Percentiles rank a stretch among this genome's conserved stretches.
Conservation (phyloP, 2,113 vertebrate genomes). For the Buteo buteo region DNA sequence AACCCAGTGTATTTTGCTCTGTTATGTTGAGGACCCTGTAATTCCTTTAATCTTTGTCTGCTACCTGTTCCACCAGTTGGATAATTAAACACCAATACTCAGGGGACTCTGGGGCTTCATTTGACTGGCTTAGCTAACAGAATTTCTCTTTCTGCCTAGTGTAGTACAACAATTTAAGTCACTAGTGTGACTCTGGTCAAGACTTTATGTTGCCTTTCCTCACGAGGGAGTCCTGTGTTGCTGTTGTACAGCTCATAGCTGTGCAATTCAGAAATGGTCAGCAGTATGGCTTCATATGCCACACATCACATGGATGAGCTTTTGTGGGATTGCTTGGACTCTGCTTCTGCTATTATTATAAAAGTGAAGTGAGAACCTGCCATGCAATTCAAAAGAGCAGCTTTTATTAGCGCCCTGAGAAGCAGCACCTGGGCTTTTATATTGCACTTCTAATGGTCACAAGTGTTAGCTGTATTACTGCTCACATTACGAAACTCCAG, state of each 20-base stretch:
- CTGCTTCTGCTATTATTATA: background rate
- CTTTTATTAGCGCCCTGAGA: background rate
- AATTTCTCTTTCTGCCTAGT: background rate
- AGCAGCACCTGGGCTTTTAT: constrained; percentile 17
- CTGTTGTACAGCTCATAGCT: background rate
- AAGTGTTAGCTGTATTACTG: background rate
- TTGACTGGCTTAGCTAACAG: background rate
- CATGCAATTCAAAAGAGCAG: background rate
- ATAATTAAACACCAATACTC: background rate
- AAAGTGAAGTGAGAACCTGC: background rate
- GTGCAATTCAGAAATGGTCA: background rate
- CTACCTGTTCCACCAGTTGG: background rate
- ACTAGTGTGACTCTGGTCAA: background rate
- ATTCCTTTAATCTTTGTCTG: background rate
- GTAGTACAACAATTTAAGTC: background rate
- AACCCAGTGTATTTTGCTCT: background rate
- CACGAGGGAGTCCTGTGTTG: background rate
- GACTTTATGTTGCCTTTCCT: background rate
- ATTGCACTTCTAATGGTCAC: constrained; percentile 2
- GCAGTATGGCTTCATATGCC: background rate
- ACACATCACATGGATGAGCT: background rate
- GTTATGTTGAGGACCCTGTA: background rate
- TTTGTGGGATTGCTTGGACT: background rate
- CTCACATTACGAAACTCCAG: background rate
- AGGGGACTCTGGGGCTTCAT: background rate